Base-by-base conservation (phyloP, 1,140 invertebrate genomes). In the Drosophila saltans region DNA sequence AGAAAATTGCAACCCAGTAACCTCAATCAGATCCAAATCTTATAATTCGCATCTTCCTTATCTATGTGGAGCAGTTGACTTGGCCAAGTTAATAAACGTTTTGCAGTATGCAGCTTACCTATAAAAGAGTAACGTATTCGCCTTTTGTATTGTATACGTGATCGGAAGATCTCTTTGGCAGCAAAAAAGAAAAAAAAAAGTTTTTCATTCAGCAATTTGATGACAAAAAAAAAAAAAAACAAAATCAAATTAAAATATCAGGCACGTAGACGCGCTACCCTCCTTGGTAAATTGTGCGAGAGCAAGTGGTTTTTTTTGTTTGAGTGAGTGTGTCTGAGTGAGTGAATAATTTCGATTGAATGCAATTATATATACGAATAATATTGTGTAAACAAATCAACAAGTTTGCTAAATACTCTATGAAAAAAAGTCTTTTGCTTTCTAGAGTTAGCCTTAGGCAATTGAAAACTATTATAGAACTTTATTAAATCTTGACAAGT, bases 131-230 rank as follows among this genome's bases (percentile, higher is more conserved):
- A 65, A 78, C 36, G 43, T 43, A 28, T 63, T 79, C 64, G 61
- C 40, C 63, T 67, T 69, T 16, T 16, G 16, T 77, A 62, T 26
- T 8, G 45, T 24, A 52, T 79, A 89, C 83, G 83, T 88, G 83
- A 21, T 55, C n/a, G 11, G 71, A 55, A 64, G 7, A 41, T 59
- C n/a, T 39, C 21, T 33, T 67, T 72, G 45, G 45, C 45, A 52
- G 45, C 45, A 26, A 52, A 52, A 4, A 24, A 52, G 43, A 56
- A 66, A 61, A 71, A 56, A 56, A 62, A 75, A 80, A 59, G 65
- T 71, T 68, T 79, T 78, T 86, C 66, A 86, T 79, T 80, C 80
- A 82, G 58, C 56, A 78, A 62, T 73, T 56, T 36, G 61, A n/a
- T 58, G 66, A 57, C 61, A 60, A 36, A 36, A 36, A 36, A 36